phyloP scores from a whole-genome alignment of 2,797 vertebrate species.

The Oryzias sinensis region DNA sequence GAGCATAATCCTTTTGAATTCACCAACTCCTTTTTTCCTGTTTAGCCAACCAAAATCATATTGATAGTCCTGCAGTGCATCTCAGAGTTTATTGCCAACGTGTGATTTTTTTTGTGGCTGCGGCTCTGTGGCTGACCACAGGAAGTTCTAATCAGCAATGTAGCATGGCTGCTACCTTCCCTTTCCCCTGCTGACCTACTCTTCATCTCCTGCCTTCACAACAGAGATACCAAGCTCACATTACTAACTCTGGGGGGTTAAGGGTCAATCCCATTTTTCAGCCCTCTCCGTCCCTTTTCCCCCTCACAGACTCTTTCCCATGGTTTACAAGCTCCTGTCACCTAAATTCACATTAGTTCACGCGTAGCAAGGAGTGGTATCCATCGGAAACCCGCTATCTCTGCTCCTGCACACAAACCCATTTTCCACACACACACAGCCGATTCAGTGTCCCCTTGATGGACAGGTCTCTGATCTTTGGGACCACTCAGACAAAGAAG shows the following conservation, averaged over 20 bases:
- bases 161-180: slow-evolving; percentile 57
- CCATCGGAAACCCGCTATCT: slow-evolving; percentile 54
- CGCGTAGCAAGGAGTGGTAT: slow-evolving; percentile 66
- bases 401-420: slow-evolving; percentile 16
- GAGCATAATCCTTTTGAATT: too few species aligned
- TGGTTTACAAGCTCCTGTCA: slow-evolving; percentile 66
- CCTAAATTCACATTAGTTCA: slow-evolving; percentile 75
- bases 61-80: neutral
- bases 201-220: slow-evolving; percentile 54
- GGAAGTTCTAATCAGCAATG: slow-evolving; percentile 72
- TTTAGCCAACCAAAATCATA: too few species aligned
- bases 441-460: slow-evolving; percentile 54
- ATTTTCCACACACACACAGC: slow-evolving; percentile 16
- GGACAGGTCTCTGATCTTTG: slow-evolving; percentile 53
- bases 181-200: slow-evolving; percentile 59
- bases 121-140: slow-evolving; percentile 52
- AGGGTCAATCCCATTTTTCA: slow-evolving; percentile 77
- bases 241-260: slow-evolving; percentile 64
- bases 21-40: too few species aligned
- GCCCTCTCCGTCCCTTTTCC: slow-evolving; percentile 42
- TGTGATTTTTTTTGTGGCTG: slow-evolving; percentile 26
- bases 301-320: slow-evolving; percentile 59
- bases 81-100: neutral
- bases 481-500: slow-evolving; percentile 48
- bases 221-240: slow-evolving; percentile 73